Conservation (phyloP, 2,888 invertebrate genomes). For the Willowsia nigromaculata region DNA sequence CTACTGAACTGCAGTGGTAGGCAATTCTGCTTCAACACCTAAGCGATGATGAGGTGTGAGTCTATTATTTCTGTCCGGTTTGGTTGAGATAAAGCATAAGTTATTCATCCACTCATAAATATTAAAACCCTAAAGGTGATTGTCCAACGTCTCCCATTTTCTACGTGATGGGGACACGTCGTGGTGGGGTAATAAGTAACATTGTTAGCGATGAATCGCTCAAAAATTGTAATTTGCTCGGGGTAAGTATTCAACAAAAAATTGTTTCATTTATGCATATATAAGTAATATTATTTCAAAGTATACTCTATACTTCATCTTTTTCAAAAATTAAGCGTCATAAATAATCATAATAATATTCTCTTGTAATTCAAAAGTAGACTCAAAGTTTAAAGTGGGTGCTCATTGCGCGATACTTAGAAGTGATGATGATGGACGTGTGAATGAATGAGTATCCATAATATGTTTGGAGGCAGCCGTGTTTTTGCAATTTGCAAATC, state of each 20-base stretch:
- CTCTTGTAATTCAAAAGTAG: slow-evolving; percentile 14
- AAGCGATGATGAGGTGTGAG: slow-evolving; percentile 43
- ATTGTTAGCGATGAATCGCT: slow-evolving; percentile 17
- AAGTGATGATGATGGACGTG: neutral
- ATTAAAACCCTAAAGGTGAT: slow-evolving; percentile 32
- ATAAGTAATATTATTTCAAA: slow-evolving; percentile 2
- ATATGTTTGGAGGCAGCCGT: slow-evolving; percentile 38
- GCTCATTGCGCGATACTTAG: neutral
- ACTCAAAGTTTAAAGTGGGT: slow-evolving; percentile 34
- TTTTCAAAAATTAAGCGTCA: slow-evolving; percentile 40
- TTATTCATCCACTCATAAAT: slow-evolving; percentile 48
- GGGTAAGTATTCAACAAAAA: slow-evolving; percentile 4
- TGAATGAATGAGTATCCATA: slow-evolving; percentile 26
- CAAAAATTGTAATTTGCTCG: slow-evolving; percentile 34
- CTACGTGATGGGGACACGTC: neutral
- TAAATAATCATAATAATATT: slow-evolving; percentile 58
- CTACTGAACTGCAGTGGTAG: neutral
- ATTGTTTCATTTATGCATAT: slow-evolving; percentile 15
- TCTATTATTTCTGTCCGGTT: slow-evolving; percentile 44
- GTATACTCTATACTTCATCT: neutral
- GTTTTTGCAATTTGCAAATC: slow-evolving; percentile 47
- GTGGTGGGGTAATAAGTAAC: slow-evolving; percentile 10
- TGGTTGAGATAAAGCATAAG: neutral
- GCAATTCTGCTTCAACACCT: neutral
- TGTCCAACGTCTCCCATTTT: slow-evolving; percentile 10